Percentiles rank a stretch among this genome's conserved stretches.
phyloP scores from a whole-genome alignment of 2,113 vertebrate species.

The Sander vitreus region DNA sequence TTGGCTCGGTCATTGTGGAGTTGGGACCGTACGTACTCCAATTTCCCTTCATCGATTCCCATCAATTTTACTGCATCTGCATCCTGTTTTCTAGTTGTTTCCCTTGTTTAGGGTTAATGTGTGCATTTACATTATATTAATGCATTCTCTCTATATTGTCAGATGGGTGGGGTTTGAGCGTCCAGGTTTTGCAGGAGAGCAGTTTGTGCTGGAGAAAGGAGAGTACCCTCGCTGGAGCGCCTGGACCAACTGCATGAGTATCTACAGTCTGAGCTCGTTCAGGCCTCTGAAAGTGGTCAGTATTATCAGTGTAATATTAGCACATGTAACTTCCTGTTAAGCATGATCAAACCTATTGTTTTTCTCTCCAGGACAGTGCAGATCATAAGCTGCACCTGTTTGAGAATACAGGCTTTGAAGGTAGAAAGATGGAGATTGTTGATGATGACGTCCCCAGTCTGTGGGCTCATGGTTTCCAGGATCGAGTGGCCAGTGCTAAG shows the following conservation, averaged over 20 bases:
- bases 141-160: neutral
- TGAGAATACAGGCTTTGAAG: slow-evolving; percentile 86
- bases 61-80: slow-evolving; percentile 13
- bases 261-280: slow-evolving; percentile 81
- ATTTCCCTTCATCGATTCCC: neutral
- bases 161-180: slow-evolving; percentile 92
- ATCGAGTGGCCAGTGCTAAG: slow-evolving; percentile 90
- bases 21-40: slow-evolving; percentile 79
- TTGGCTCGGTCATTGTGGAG: slow-evolving; percentile 91
- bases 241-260: slow-evolving; percentile 90
- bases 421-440: slow-evolving; percentile 93
- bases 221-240: slow-evolving; percentile 91
- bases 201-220: slow-evolving; percentile 92
- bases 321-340: slow-evolving; percentile 34
- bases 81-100: neutral
- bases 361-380: slow-evolving; percentile 83
- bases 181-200: slow-evolving; percentile 87
- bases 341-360: neutral
- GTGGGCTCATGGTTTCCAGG: slow-evolving; percentile 93
- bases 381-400: slow-evolving; percentile 93
- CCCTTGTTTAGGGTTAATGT: neutral
- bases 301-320: slow-evolving; percentile 25
- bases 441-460: slow-evolving; percentile 93
- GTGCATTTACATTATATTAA: neutral
- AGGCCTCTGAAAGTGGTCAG: slow-evolving; percentile 89